Conservation (phyloP, 2,888 invertebrate genomes). For the Drosophila glabriapex region DNA sequence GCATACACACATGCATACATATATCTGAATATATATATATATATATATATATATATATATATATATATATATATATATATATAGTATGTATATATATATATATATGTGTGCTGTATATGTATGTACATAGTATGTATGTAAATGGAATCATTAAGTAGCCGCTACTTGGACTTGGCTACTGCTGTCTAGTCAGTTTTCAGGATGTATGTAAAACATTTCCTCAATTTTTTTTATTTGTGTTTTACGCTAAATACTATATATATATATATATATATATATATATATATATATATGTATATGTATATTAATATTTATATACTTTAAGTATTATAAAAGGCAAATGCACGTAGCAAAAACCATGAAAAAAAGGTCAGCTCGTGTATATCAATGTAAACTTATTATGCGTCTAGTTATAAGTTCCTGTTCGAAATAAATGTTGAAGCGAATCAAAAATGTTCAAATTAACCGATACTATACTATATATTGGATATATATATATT, state of each 20-base stretch:
- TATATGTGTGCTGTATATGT: slow-evolving; percentile 3
- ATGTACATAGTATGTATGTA: slow-evolving; percentile 15
- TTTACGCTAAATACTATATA: slow-evolving; percentile 32
- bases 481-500: background rate
- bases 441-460: slow-evolving; percentile 27
- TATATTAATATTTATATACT: slow-evolving; percentile 37
- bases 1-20: slow-evolving; percentile 2
- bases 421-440: slow-evolving; percentile 78
- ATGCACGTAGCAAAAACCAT: slow-evolving; percentile 37
- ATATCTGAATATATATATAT: background rate
- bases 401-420: slow-evolving; percentile 72
- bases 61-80: slow-evolving; percentile 2
- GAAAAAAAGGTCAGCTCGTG: slow-evolving; percentile 23
- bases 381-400: slow-evolving; percentile 52
- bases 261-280: background rate
- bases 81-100: slow-evolving; percentile 3
- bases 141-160: slow-evolving; percentile 29
- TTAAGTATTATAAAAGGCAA: slow-evolving; percentile 46
- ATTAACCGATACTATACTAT: background rate
- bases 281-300: slow-evolving; percentile 1
- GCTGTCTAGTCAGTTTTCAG: slow-evolving; percentile 22
- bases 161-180: background rate
- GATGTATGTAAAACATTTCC: slow-evolving; percentile 46
- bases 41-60: background rate
- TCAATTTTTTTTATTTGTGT: slow-evolving; percentile 21